Base-by-base conservation (phyloP, 2,113 vertebrate genomes). In the Melanocharis versteri region DNA sequence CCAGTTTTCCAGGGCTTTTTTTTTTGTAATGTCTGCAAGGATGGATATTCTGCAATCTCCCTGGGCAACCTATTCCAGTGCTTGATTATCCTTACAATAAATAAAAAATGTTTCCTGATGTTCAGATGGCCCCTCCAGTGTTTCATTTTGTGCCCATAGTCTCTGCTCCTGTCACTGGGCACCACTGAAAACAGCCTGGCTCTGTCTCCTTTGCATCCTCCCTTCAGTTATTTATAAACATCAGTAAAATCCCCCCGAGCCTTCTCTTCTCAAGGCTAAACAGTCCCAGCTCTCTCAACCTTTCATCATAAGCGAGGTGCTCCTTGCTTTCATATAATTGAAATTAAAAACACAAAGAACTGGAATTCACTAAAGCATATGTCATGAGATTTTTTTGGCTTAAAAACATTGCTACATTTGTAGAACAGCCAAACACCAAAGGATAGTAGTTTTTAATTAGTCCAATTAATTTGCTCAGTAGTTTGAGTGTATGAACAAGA, bases 391-490 rank as follows among this genome's bases (percentile, higher is more conserved):
- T 75, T 50, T 87, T 92, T 93, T 95, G 85, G 56, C 50, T 86
- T 70, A 35, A 58, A 93, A 44, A 76, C 40, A 42, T 78, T 21
- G 7, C 14, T 94, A 83, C 73, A 58, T 53, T 64, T 93, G 64
- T 65, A 93, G 30, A 87, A 39, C 31, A 64, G 73, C 39, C 89
- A 82, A 39, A 85, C 66, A 57, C 33, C 76, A 68, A 82, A 87
- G 37, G 50, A 72, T 30, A 57, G 35, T 66, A 22, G 33, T 45
- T 84, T 85, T 89, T 94, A 93, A 93, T 72, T 83, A 91, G 66
- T 57, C 33, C 44, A 76, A 84, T 97, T 96, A 40, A 65, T 87
- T 93, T 96, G 61, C 80, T 68, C 89, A 73, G 87, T 95, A 92
- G 87, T 91, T 75, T 18, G 3, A 75, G 58, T 78, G 39, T 39